Evolutionary conservation across 2,888 invertebrate genomes (phyloP).

Genomic region (Dolichopus griseipennis): DNA sequence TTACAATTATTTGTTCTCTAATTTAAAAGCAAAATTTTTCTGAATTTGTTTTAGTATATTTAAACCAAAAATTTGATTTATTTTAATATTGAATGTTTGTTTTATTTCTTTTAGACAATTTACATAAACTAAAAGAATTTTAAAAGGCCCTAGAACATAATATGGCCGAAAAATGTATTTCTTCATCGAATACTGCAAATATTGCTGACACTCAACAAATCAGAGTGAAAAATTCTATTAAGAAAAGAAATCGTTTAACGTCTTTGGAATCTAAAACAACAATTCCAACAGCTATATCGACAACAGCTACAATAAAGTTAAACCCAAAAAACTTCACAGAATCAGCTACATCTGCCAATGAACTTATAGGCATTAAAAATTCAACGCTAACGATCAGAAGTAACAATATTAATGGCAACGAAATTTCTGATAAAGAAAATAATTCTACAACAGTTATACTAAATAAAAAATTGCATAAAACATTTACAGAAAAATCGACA

Average conservation of each 20-base stretch:
- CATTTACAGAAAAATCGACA: neutral
- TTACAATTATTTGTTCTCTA: no score
- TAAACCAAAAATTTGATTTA: no score
- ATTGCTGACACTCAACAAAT: neutral
- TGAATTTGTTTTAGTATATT: no score
- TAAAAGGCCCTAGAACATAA: neutral
- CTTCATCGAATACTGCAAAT: conserved; percentile 3
- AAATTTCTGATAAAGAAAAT: neutral
- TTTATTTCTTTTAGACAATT: neutral
- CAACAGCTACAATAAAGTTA: neutral
- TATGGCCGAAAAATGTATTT: conserved; percentile 11
- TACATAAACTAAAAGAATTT: neutral
- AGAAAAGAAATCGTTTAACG: neutral
- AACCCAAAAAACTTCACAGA: neutral
- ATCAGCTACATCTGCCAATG: neutral
- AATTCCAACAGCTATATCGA: neutral
- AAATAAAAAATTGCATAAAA: neutral
- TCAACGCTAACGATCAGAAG: neutral
- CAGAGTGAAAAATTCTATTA: neutral
- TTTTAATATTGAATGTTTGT: no score
- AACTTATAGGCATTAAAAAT: neutral
- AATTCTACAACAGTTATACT: neutral
- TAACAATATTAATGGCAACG: neutral
- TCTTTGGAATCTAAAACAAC: neutral
- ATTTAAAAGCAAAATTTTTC: no score